These are phyloP conservation scores for Drosophila neutralis DNA, from an alignment of 2,888 invertebrate genomes.

Conservation along the genomic window DNA sequence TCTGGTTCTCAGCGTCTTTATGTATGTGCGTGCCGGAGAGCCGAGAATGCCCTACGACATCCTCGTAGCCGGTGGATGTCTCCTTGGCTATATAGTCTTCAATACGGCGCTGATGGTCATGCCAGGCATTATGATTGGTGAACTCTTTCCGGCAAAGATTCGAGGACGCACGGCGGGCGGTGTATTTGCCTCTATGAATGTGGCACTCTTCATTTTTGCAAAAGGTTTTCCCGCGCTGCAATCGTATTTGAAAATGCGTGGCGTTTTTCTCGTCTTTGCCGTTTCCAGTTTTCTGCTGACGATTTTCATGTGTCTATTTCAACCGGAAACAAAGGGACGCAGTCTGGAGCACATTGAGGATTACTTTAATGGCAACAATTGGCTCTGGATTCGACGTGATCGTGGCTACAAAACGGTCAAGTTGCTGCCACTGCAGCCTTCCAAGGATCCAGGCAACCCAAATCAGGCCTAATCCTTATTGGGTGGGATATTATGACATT, in stretches of 20 bases:
- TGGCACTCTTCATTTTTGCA: constrained; percentile 88
- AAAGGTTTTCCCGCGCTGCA: constrained; percentile 90
- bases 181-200: constrained; percentile 90
- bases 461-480: constrained; percentile 34
- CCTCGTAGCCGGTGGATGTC: constrained; percentile 82
- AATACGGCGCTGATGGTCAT: constrained; percentile 91
- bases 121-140: constrained; percentile 91
- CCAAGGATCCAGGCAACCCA: constrained; percentile 21
- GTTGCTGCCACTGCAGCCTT: constrained; percentile 47
- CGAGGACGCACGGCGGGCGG: constrained; percentile 90
- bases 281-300: constrained; percentile 87
- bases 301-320: constrained; percentile 88
- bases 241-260: constrained; percentile 87
- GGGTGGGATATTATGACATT: neutral
- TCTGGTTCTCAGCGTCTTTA: constrained; percentile 86
- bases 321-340: constrained; percentile 91
- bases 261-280: constrained; percentile 90
- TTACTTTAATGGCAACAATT: constrained; percentile 89
- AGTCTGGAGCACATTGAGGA: constrained; percentile 91
- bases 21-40: constrained; percentile 83
- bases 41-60: constrained; percentile 75
- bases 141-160: constrained; percentile 90
- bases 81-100: constrained; percentile 90
- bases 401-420: constrained; percentile 76
- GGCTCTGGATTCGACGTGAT: constrained; percentile 86